Evolutionary conservation across 2,113 vertebrate genomes (phyloP).

Genomic region (Panthera uncia): DNA sequence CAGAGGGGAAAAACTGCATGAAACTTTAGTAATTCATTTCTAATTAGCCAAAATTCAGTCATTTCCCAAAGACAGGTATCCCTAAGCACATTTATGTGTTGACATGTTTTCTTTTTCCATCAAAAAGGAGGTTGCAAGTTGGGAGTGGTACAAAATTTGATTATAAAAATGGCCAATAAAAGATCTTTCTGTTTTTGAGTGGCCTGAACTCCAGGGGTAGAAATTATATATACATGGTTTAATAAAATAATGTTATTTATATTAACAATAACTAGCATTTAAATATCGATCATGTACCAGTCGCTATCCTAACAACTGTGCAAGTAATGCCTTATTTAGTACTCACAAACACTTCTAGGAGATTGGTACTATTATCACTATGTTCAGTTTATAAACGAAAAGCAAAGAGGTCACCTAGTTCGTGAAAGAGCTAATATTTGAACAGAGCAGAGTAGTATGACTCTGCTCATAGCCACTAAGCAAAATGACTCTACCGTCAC

Average conservation of each 20-base stretch:
- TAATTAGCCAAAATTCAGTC: slow-evolving; percentile 3
- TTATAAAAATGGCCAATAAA: background rate
- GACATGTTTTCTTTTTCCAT: background rate
- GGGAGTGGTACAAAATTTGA: background rate
- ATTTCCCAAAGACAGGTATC: slow-evolving; percentile 15
- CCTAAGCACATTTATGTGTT: background rate
- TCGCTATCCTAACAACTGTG: background rate
- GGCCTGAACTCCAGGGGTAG: background rate
- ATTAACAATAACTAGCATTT: background rate
- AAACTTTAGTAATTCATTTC: slow-evolving; percentile 40
- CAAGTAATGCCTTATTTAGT: background rate
- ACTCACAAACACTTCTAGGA: background rate
- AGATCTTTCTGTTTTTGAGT: background rate
- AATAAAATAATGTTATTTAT: background rate
- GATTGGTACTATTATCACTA: background rate
- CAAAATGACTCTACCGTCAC: background rate
- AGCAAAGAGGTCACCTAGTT: background rate
- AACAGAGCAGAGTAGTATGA: background rate
- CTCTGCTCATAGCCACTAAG: background rate
- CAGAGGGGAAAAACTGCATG: background rate
- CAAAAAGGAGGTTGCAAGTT: slow-evolving; percentile 13
- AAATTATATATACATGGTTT: background rate
- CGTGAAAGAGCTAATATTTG: background rate
- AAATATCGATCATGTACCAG: background rate
- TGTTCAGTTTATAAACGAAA: slow-evolving; percentile 1